Percentiles rank a stretch among this genome's conserved stretches.
Evolutionary conservation across 2,888 invertebrate genomes (phyloP).

Genomic region (Gymnosoma rotundatum): DNA sequence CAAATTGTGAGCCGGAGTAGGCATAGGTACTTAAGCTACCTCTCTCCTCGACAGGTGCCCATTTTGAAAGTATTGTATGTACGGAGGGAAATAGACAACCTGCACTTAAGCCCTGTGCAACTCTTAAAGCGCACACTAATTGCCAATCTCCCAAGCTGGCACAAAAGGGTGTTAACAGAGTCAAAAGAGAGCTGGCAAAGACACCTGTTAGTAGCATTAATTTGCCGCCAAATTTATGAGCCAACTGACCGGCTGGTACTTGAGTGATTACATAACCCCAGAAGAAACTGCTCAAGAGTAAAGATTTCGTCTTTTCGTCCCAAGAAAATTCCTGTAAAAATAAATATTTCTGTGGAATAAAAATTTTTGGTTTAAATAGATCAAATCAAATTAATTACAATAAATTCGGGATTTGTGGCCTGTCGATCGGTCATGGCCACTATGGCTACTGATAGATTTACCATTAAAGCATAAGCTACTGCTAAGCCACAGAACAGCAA

Average conservation of each 20-base stretch:
- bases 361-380: too few species aligned
- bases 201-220: conserved; percentile 84
- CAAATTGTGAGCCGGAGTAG: conserved; percentile 89
- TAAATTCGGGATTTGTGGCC: too few species aligned
- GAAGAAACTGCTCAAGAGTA: conserved; percentile 86
- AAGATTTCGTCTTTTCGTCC: conserved; percentile 84
- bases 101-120: conserved; percentile 87
- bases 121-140: conserved; percentile 84
- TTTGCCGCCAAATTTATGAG: conserved; percentile 88
- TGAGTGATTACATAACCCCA: conserved; percentile 86
- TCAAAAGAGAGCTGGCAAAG: conserved; percentile 85
- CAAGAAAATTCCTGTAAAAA: conserved; percentile 84
- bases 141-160: conserved; percentile 86
- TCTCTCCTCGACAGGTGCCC: conserved; percentile 87
- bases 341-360: too few species aligned
- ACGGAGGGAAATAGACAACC: conserved; percentile 87
- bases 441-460: too few species aligned
- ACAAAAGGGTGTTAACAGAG: conserved; percentile 86
- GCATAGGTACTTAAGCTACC: conserved; percentile 86
- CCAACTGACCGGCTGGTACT: conserved; percentile 87
- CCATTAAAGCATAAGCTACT: too few species aligned
- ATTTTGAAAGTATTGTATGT: conserved; percentile 87
- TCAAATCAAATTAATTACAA: not conserved
- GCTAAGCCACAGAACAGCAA: too few species aligned
- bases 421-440: too few species aligned